Base-by-base conservation (phyloP, 2,888 invertebrate genomes). In the Psococerastis gibbosa region DNA sequence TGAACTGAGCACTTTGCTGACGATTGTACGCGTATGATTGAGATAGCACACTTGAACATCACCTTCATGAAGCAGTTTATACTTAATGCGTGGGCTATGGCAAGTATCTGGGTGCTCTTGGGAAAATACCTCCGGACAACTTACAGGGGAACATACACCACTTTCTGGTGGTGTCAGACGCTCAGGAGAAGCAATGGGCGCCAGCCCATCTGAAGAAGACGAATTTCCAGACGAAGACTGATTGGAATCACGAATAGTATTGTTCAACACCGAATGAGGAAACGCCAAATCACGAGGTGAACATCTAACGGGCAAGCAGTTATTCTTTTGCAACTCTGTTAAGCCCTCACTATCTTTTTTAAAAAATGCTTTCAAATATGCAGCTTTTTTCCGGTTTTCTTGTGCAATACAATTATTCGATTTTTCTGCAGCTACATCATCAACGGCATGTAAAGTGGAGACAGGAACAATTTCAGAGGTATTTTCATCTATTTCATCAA, bases 1-100 rank as follows among this genome's bases (percentile, higher is more conserved):
- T 49, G 79, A 75, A 44, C 78, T 77, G 52, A 81, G 66, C 51
- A 83, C 76, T 62, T 83, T 83, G 60, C 76, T 78, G 49, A 82
- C 75, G 46, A 83, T 73, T 27, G 79, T 81, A 50, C 78, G 66
- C 3, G 78, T 76, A 58, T 82, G 81, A 53, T 80, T 78, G 51
- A 82, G 67, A 55, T 76, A 72, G 65, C 81, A 82, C 47, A 82
- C 70, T 55, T 77, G 73, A 32, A 80, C 69, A 48, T 78, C 71
- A 2, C 79, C 80, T 52, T 81, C 80, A 13, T 70, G 66, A 41
- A 80, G 68, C 34, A 81, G 67, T 57, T 78, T 80, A 61, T 76
- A 74, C 6, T 20, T 15, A 5, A 20, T 5, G 5, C 38, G 38
- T n/a, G 38, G 38, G 20, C 17, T 18, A 4, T 16, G 38, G 20